Conservation (phyloP, 2,888 invertebrate genomes). For the Tiliacea citrago region DNA sequence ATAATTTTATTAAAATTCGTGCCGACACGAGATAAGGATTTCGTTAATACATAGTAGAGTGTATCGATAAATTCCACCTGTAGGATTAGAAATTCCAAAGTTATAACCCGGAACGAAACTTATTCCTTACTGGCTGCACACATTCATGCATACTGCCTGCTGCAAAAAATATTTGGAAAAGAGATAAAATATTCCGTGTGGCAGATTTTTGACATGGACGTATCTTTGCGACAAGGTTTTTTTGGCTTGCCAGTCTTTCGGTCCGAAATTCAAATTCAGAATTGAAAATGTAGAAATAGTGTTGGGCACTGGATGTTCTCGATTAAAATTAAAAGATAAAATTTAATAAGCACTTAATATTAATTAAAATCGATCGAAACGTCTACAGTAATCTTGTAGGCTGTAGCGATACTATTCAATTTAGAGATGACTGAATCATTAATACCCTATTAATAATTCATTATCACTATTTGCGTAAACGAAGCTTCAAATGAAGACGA, state of each 20-base stretch:
- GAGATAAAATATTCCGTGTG: not conserved
- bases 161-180: not conserved
- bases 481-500: not conserved
- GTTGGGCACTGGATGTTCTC: not conserved
- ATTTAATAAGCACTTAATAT: not conserved
- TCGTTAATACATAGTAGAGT: not conserved
- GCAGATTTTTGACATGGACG: not conserved
- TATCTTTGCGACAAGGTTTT: not conserved
- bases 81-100: slow-evolving; percentile 1
- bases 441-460: slow-evolving; percentile 39
- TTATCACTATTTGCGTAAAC: slow-evolving; percentile 25
- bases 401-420: not conserved
- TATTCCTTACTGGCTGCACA: not conserved
- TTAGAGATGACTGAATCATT: slow-evolving; percentile 27
- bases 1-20: not conserved
- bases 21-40: not conserved
- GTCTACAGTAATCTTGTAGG: not conserved
- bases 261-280: not conserved
- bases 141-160: not conserved
- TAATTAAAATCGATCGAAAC: not conserved
- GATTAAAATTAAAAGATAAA: not conserved
- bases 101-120: not conserved
- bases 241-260: not conserved
- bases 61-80: slow-evolving; percentile 5
- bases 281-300: not conserved